These are phyloP conservation scores for Plagodis pulveraria DNA, from an alignment of 2,888 invertebrate genomes.

Conservation along the genomic window DNA sequence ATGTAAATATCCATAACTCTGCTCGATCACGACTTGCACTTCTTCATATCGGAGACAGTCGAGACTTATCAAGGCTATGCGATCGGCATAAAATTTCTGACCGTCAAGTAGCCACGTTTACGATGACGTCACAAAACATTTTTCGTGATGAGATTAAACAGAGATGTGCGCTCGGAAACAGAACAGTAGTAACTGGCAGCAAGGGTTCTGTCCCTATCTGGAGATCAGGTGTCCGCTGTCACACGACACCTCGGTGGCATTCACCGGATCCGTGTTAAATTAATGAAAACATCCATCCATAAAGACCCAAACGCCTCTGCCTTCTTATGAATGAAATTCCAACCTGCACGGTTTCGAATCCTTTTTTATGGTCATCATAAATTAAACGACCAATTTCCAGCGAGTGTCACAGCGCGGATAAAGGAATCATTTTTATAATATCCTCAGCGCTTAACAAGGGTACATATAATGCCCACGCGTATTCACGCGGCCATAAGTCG, in stretches of 20 bases:
- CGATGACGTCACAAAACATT: slow-evolving; percentile 41
- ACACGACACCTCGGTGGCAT: slow-evolving; percentile 72
- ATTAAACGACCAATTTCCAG: slow-evolving; percentile 83
- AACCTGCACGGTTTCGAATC: slow-evolving; percentile 78
- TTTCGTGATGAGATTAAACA: slow-evolving; percentile 20
- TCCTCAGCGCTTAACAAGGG: slow-evolving; percentile 83
- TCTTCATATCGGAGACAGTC: slow-evolving; percentile 49
- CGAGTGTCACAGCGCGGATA: slow-evolving; percentile 83
- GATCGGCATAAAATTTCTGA: slow-evolving; percentile 28
- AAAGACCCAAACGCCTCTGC: slow-evolving; percentile 84
- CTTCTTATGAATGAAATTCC: slow-evolving; percentile 86
- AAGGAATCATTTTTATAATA: slow-evolving; percentile 85
- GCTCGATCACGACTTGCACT: slow-evolving; percentile 63
- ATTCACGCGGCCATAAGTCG: slow-evolving; percentile 82
- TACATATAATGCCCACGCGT: slow-evolving; percentile 84
- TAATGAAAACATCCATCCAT: slow-evolving; percentile 84
- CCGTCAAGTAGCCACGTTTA: slow-evolving; percentile 24
- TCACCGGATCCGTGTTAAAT: slow-evolving; percentile 75
- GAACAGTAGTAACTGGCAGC: slow-evolving; percentile 70
- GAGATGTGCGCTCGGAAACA: slow-evolving; percentile 19
- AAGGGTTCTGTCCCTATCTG: slow-evolving; percentile 60
- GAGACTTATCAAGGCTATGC: slow-evolving; percentile 36
- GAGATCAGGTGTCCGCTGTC: slow-evolving; percentile 61
- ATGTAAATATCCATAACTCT: slow-evolving; percentile 63
- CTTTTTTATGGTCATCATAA: slow-evolving; percentile 83